phyloP scores from a whole-genome alignment of 2,113 vertebrate species.

The Oxyruncus cristatus region DNA sequence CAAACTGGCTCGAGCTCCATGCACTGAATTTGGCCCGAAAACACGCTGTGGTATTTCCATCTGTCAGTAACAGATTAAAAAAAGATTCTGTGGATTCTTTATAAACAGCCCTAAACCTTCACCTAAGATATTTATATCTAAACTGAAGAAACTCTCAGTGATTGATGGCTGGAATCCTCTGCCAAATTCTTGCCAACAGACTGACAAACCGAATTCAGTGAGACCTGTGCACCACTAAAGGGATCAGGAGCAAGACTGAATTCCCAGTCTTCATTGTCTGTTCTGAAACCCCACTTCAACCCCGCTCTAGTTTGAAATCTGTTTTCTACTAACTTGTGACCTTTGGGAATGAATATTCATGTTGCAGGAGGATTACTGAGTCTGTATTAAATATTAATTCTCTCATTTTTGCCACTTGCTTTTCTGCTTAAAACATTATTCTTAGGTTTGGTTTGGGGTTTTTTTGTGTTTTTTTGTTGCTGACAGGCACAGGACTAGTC shows the following conservation, averaged over 20 bases:
- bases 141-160: slow-evolving; percentile 1
- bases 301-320: neutral
- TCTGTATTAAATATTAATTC: neutral
- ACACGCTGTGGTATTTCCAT: slow-evolving; percentile 32
- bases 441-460: neutral
- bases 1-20: neutral
- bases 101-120: slow-evolving; percentile 19
- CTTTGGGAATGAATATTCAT: neutral
- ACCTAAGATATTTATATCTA: slow-evolving; percentile 26
- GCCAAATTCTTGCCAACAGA: neutral
- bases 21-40: neutral
- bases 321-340: neutral
- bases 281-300: neutral
- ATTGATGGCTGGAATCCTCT: neutral
- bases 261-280: neutral
- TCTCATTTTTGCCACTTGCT: neutral
- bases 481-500: neutral
- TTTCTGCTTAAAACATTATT: neutral
- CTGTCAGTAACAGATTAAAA: slow-evolving; percentile 45
- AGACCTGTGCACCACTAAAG: neutral
- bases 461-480: too few relatives aligned
- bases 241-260: neutral
- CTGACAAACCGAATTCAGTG: neutral
- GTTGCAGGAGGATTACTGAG: neutral
- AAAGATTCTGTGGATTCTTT: slow-evolving; percentile 29